phyloP scores from a whole-genome alignment of 2,888 invertebrate genomes.

The Oscheius sp. region DNA sequence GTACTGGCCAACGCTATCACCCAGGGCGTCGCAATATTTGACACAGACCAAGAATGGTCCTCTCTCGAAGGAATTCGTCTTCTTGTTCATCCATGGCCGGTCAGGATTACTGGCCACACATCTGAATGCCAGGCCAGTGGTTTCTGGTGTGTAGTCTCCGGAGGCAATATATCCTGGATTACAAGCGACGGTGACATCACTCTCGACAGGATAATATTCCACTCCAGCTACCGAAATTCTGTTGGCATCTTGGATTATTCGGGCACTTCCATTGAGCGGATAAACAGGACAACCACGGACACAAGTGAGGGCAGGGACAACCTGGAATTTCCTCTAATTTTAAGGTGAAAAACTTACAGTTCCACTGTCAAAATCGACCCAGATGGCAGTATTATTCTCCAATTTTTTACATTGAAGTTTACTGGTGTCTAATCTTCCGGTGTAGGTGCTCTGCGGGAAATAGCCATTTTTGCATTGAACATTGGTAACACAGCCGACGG shows the following conservation, averaged over 20 bases:
- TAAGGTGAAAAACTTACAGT: background rate
- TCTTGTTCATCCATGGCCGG: background rate
- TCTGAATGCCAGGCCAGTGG: background rate
- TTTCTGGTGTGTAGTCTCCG: background rate
- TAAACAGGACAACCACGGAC: constrained; percentile 10
- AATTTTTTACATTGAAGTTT: constrained; percentile 3
- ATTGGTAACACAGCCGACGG: background rate
- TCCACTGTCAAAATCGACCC: background rate
- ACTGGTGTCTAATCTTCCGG: background rate
- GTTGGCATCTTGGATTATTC: constrained; percentile 2
- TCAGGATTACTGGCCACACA: background rate
- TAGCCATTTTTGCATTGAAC: background rate
- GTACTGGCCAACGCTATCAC: too few relatives aligned
- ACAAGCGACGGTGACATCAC: constrained; percentile 6
- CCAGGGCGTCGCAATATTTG: background rate
- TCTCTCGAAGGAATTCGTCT: background rate
- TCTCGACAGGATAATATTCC: background rate
- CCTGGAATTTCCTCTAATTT: background rate
- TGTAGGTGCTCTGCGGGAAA: background rate
- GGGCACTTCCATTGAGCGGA: background rate
- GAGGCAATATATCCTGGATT: background rate
- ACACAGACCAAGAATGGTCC: constrained; percentile 19
- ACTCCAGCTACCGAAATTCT: background rate
- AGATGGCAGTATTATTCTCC: background rate
- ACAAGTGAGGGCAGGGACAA: background rate